These are phyloP conservation scores for Phalacrocorax carbo DNA, from an alignment of 2,113 vertebrate genomes.

Conservation along the genomic window DNA sequence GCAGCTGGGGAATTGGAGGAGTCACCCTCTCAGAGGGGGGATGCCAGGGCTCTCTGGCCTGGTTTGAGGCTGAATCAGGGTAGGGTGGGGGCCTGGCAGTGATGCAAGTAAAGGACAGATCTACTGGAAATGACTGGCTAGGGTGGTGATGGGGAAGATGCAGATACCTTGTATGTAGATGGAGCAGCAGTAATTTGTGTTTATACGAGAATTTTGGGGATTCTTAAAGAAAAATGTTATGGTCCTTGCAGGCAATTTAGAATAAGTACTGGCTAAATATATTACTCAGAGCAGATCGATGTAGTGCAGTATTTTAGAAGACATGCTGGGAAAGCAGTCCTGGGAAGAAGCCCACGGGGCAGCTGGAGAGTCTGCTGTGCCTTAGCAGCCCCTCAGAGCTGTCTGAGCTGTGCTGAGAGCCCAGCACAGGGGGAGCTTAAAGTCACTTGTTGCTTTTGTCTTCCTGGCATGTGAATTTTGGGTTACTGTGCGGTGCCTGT, in stretches of 20 bases:
- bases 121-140: background rate
- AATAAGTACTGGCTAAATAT: background rate
- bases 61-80: fast-evolving
- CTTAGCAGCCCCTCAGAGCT: background rate
- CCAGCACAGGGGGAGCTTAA: background rate
- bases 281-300: background rate
- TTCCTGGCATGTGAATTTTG: background rate
- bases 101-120: background rate
- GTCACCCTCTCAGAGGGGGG: background rate
- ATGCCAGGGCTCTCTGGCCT: background rate
- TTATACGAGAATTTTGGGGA: background rate
- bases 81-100: background rate
- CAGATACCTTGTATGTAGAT: background rate
- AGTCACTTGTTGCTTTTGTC: background rate
- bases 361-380: background rate
- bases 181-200: background rate
- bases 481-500: background rate
- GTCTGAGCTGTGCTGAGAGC: background rate
- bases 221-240: background rate
- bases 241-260: background rate
- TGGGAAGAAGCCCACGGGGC: background rate
- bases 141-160: background rate
- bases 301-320: background rate
- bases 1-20: background rate
- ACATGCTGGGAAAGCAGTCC: background rate